Base-by-base conservation (phyloP, 2,888 invertebrate species). In the Achlya flavicornis region DNA sequence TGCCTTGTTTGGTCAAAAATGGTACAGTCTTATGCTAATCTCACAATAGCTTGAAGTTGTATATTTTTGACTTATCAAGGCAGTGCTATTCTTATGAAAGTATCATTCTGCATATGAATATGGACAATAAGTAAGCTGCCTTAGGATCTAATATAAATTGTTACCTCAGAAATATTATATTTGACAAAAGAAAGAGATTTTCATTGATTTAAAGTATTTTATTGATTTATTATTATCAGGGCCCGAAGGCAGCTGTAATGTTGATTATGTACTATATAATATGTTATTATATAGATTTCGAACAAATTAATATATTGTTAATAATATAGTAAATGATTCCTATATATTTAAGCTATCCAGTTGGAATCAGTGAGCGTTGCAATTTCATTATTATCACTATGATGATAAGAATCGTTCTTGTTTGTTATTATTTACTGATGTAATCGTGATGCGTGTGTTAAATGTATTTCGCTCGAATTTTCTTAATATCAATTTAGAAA, bases 401-500 rank as follows among this genome's bases (percentile, higher is more conserved):
- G 65, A 74, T 66, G 63, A 66, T 74, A 69, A 67, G 73, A 73
- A 74, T 76, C 66, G 75, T 78, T 73, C 5, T 60, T 60, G 38
- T 79, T 80, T 71, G 72, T 80, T 84, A 77, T 84, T 79, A 77
- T 78, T 19, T 74, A 76, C 78, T 74, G 74, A 76, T 73, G 67
- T 62, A 69, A 62, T 64, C 66, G 74, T 71, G 77, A 58, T 41
- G 78, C 68, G 62, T 73, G 66, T 74, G 72, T 72, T 71, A 71
- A 70, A 70, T 70, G 73, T 75, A 73, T 77, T 84, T 83, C 82
- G 84, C 84, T 87, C 83, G 83, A 80, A 76, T 73, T 65, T 63
- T 68, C 67, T 67, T 35, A 65, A 58, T 64, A 61, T 64, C 61
- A 14, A 53, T 35, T 58, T 35, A 19, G 1, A 19, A 10, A 5